Percentiles rank a stretch among this genome's conserved stretches.
These are phyloP conservation scores for Cryptotermes secundus DNA, from an alignment of 1,140 invertebrate genomes.

Conservation along the genomic window DNA sequence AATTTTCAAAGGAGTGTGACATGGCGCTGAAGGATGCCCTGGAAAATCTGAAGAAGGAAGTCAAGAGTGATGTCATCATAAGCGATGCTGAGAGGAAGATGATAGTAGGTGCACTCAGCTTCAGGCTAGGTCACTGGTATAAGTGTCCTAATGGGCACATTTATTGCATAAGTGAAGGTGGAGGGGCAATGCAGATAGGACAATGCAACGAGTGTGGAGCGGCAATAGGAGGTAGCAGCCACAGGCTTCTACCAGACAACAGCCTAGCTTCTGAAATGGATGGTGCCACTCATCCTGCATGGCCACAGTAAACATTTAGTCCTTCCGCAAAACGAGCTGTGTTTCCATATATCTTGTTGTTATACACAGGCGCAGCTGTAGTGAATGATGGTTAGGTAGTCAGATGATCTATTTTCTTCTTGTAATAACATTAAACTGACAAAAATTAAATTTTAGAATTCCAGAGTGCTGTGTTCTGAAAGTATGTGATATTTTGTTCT, in stretches of 20 bases:
- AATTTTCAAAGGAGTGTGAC: not conserved
- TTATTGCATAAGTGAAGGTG: constrained; percentile 71
- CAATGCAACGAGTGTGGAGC: constrained; percentile 62
- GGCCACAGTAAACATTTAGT: constrained; percentile 40
- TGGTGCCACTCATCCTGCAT: constrained; percentile 53
- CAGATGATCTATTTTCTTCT: too few species aligned
- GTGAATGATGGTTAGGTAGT: too few species aligned
- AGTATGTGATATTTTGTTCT: too few species aligned
- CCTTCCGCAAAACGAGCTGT: too few species aligned
- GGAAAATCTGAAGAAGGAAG: not conserved
- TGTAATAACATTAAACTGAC: too few species aligned
- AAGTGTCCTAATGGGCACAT: constrained; percentile 73
- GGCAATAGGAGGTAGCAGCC: constrained; percentile 61
- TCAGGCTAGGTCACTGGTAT: constrained; percentile 67
- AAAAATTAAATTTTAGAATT: too few species aligned
- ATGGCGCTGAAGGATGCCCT: not conserved
- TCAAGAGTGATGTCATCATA: constrained; percentile 40
- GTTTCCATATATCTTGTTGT: too few species aligned
- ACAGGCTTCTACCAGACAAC: constrained; percentile 56
- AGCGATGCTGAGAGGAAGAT: constrained; percentile 55
- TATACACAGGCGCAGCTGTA: too few species aligned
- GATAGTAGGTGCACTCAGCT: constrained; percentile 62
- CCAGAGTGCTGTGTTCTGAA: too few species aligned
- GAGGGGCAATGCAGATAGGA: constrained; percentile 60
- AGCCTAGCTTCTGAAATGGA: constrained; percentile 60